Evolutionary conservation across 1,140 invertebrate genomes (phyloP).

Genomic region (Ditylenchus dipsaci): DNA sequence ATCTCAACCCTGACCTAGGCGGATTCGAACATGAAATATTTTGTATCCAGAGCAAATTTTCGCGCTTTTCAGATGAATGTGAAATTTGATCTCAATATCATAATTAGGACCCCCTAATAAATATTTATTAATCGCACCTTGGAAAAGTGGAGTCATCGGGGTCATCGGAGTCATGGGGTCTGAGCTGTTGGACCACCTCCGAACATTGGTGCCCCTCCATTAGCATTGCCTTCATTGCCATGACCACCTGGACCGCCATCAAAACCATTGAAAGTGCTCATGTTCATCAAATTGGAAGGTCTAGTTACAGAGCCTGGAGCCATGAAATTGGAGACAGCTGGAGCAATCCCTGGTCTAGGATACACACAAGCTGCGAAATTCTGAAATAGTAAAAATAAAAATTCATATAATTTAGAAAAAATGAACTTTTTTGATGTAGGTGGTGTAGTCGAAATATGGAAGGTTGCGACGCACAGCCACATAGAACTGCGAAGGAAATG

Average conservation of each 20-base stretch:
- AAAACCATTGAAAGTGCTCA: neutral
- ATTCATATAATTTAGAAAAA: neutral
- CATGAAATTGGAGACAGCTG: neutral
- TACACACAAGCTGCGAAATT: constrained; percentile 6
- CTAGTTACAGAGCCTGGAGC: neutral
- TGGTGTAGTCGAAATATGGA: constrained; percentile 51
- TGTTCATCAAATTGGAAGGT: neutral
- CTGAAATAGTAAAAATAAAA: neutral
- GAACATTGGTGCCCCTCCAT: neutral
- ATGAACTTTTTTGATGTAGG: constrained; percentile 47
- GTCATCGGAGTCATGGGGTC: neutral
- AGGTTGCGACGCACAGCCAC: constrained; percentile 56
- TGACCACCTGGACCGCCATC: neutral
- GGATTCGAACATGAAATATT: too few species aligned
- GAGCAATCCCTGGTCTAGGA: neutral
- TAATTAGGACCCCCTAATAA: too few species aligned
- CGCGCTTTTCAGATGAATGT: too few species aligned
- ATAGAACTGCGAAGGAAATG: constrained; percentile 54
- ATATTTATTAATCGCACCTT: neutral
- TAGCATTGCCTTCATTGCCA: neutral
- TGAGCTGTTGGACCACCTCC: neutral
- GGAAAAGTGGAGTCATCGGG: constrained; percentile 3
- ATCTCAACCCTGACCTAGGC: too few species aligned
- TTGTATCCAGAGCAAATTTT: too few species aligned
- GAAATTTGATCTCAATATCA: too few species aligned